Conservation (phyloP, 2,888 invertebrate species). For the Drosophila yooni region DNA sequence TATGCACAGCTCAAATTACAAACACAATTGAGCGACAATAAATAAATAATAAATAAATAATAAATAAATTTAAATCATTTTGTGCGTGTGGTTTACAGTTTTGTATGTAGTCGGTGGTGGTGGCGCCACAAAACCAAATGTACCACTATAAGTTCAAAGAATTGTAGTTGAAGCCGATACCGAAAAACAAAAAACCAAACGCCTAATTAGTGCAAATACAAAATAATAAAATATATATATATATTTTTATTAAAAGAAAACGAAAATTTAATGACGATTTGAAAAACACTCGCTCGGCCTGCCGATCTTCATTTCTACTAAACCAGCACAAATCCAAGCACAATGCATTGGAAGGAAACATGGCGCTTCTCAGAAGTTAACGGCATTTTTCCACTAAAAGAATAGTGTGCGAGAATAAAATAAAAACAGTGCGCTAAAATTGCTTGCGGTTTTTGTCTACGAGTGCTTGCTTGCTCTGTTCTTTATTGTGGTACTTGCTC, state of each 20-base stretch:
- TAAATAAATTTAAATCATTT: too few relatives aligned
- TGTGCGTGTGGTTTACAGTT: slow-evolving; percentile 1
- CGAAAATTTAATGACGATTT: slow-evolving; percentile 12
- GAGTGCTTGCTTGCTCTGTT: neutral
- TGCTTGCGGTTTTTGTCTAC: neutral
- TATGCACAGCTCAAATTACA: slow-evolving; percentile 10
- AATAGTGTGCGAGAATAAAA: neutral
- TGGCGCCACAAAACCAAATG: slow-evolving; percentile 41
- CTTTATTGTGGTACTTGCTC: neutral
- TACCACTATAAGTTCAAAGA: slow-evolving; percentile 20
- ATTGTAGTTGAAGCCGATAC: slow-evolving; percentile 25
- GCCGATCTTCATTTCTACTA: neutral
- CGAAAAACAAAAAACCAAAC: slow-evolving; percentile 5
- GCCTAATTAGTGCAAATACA: neutral
- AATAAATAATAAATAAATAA: too few relatives aligned
- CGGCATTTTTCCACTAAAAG: slow-evolving; percentile 30
- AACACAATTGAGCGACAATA: slow-evolving; percentile 11
- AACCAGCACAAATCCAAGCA: neutral
- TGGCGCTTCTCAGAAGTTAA: slow-evolving; percentile 24
- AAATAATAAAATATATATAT: neutral
- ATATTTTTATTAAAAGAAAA: slow-evolving; percentile 7
- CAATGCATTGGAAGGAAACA: slow-evolving; percentile 25
- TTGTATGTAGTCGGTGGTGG: neutral
- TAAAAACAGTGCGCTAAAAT: neutral
- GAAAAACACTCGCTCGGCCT: slow-evolving; percentile 41